These are phyloP conservation scores for Halisarca cf. caerulea DNA, from an alignment of 37 sponge, comb jelly and placozoan genomes.

Conservation along the genomic window DNA sequence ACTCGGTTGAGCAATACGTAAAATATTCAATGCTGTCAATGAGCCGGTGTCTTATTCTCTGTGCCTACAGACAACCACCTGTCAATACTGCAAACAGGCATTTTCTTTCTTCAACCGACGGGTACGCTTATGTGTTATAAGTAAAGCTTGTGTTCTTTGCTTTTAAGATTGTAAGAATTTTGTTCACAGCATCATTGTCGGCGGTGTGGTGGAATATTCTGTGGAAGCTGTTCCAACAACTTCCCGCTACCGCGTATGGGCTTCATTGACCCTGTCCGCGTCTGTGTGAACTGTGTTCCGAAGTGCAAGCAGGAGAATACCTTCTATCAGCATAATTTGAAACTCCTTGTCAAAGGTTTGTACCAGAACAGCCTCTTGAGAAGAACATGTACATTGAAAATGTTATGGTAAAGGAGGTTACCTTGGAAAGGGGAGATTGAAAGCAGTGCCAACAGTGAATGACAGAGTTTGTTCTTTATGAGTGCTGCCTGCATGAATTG, in stretches of 20 bases:
- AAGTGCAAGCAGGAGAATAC: slow-evolving; percentile 54
- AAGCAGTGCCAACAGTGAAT: no score
- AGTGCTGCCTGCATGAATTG: no score
- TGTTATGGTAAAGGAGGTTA: no score
- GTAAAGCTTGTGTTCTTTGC: background rate
- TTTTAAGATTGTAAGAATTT: background rate
- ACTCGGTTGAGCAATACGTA: background rate
- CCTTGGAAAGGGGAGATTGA: no score
- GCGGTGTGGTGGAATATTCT: slow-evolving; percentile 76
- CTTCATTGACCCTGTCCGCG: slow-evolving; percentile 73
- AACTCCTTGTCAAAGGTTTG: slow-evolving; percentile 47
- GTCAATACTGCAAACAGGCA: slow-evolving; percentile 42
- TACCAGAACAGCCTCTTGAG: background rate
- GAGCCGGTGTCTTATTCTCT: background rate
- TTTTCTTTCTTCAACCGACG: slow-evolving; percentile 58
- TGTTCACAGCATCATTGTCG: slow-evolving; percentile 81
- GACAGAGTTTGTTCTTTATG: no score
- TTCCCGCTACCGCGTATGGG: slow-evolving; percentile 68
- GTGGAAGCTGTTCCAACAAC: slow-evolving; percentile 56
- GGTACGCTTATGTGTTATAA: slow-evolving; percentile 29
- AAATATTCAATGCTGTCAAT: background rate
- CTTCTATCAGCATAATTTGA: slow-evolving; percentile 63
- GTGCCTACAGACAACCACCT: slow-evolving; percentile 33
- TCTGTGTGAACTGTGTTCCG: slow-evolving; percentile 61
- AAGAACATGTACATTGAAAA: no score